Base-by-base conservation (phyloP, 2,888 invertebrate genomes). In the Euzetes globulus region DNA sequence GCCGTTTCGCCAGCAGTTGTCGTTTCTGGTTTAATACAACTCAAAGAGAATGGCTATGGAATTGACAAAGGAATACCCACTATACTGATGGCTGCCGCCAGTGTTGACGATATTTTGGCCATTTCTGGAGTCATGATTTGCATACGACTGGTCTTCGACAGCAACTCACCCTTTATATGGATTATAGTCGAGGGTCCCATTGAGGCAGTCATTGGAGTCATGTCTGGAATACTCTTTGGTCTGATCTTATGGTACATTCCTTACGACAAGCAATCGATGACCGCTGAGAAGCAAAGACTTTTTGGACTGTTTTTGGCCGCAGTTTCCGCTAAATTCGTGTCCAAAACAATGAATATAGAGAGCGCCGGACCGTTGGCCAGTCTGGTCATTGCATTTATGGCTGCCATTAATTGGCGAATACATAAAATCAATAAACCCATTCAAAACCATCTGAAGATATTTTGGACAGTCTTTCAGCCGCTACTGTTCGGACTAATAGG, bases 151-250 rank as follows among this genome's bases (percentile, higher is more conserved):
- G 80, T 83, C 6, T 75, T 73, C 22, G 47, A 50, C 13, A 37
- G 17, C 33, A 17, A 52, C 15, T 27, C 55, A 1, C 17, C 19
- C 41, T 7, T 78, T 1, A 52, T 79, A 4, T 77, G 81, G 79
- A 81, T 82, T 9, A 77, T 83, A 19, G 76, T 82, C 19, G 81
- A 81, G 74, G 82, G 83, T 7, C 83, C 83, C 0, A 37, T 83
- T n/a, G 84, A 84, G 72, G 82, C 82, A 9, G 15, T 83, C n/a
- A 75, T 80, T 17, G 95, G 94, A 0, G 85, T 94, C 68, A 88
- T 87, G 1, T 91, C 91, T 77, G 79, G 79, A 47, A 50, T 72
- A 2, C 13, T 75, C 7, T 3, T 75, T 7, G 79, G 79, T 13
- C 33, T 82, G 1, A 60, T 83, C 55, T 13, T 55, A 7, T 55